phyloP scores from a whole-genome alignment of 1,140 invertebrate species.

The Cataglyphis hispanica region DNA sequence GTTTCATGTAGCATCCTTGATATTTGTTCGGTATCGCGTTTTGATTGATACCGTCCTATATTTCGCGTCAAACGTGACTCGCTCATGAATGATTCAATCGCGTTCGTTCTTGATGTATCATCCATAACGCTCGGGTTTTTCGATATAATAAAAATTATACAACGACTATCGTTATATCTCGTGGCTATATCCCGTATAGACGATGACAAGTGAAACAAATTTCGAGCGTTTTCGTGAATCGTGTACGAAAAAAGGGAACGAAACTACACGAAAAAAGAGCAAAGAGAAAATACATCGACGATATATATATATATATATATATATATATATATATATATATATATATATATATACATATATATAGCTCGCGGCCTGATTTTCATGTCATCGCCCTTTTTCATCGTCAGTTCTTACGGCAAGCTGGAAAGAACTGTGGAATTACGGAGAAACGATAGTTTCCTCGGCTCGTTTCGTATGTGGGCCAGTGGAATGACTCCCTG shows the following conservation, averaged over 20 bases:
- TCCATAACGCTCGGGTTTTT: slow-evolving; percentile 39
- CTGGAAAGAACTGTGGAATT: slow-evolving; percentile 49
- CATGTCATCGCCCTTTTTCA: slow-evolving; percentile 34
- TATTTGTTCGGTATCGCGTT: slow-evolving; percentile 36
- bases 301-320: too few species aligned
- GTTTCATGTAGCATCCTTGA: slow-evolving; percentile 24
- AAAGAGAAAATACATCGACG: background rate
- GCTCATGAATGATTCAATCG: slow-evolving; percentile 62
- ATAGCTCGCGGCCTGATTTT: slow-evolving; percentile 37
- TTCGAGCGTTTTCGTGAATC: background rate
- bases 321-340: too few species aligned
- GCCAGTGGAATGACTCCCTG: slow-evolving; percentile 71
- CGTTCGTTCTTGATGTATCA: slow-evolving; percentile 42
- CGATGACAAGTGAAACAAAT: slow-evolving; percentile 38
- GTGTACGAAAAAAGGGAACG: background rate
- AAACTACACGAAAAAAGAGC: slow-evolving; percentile 5
- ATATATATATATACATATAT: too few species aligned
- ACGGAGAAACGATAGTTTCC: slow-evolving; percentile 56
- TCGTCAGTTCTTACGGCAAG: slow-evolving; percentile 18
- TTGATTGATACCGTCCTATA: slow-evolving; percentile 53
- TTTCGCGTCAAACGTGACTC: slow-evolving; percentile 44
- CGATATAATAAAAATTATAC: slow-evolving; percentile 58
- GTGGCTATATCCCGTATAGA: background rate
- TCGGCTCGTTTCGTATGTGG: slow-evolving; percentile 71
- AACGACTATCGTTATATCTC: slow-evolving; percentile 22